phyloP scores from a whole-genome alignment of 1,140 invertebrate species.

The Apis mellifera region DNA sequence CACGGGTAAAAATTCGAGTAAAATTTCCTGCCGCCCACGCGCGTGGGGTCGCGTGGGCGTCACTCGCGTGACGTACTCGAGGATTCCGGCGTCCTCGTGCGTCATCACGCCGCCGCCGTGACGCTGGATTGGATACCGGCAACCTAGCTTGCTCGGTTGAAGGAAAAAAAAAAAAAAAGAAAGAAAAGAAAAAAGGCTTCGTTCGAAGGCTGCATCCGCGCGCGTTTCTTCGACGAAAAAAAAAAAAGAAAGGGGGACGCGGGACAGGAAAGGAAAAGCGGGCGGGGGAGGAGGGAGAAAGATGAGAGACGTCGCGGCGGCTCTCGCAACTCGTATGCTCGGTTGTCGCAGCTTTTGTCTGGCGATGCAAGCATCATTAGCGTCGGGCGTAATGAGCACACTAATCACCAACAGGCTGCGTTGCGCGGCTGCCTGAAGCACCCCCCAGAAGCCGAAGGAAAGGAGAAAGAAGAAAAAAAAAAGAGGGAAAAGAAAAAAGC shows the following conservation, averaged over 20 bases:
- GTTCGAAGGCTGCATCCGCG: neutral
- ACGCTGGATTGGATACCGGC: neutral
- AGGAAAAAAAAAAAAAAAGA: no score
- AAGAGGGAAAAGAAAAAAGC: constrained; percentile 25
- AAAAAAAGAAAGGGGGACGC: neutral
- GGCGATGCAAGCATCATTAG: constrained; percentile 77
- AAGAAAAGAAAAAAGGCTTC: no score
- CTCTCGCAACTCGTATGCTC: constrained; percentile 53
- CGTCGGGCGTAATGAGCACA: constrained; percentile 77
- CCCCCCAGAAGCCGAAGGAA: constrained; percentile 44
- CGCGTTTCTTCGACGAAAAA: neutral
- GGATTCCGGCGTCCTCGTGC: neutral
- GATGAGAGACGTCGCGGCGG: constrained; percentile 15
- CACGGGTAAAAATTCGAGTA: neutral
- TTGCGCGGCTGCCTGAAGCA: constrained; percentile 50
- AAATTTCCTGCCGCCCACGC: neutral
- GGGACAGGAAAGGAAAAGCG: neutral
- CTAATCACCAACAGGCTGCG: constrained; percentile 77
- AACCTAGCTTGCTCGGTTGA: neutral
- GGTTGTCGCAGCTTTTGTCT: constrained; percentile 73
- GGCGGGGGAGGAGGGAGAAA: neutral
- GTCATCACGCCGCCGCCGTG: neutral
- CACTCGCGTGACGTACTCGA: constrained; percentile 7
- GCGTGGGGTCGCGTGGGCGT: neutral
- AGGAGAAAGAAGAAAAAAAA: constrained; percentile 22